Base-by-base conservation (phyloP, 1,140 invertebrate genomes). In the Marisa cornuarietis region DNA sequence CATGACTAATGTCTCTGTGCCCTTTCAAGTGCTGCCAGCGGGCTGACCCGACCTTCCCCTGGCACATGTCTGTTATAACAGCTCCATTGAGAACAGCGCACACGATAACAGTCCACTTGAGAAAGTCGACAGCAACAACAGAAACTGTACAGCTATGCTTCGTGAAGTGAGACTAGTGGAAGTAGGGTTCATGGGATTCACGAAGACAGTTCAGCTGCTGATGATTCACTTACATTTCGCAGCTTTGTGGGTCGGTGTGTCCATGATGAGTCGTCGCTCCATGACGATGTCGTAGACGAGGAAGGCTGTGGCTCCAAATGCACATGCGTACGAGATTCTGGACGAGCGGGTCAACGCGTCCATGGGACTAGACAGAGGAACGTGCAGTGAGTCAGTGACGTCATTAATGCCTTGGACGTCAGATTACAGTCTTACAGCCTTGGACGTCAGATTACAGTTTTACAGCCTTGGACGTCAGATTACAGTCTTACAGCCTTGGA, bases 271-370 rank as follows among this genome's bases (percentile, higher is more conserved):
- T 24, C 77, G 79, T 24, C 76, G 76, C 42, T 81, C 61, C 22
- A 76, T 42, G 22, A 83, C 26, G 49, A 83, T 79, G 49, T 63
- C 26, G 58, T 79, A 79, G 31, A 83, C 76, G 16, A 81, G 72
- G 68, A 76, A 76, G 20, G 76, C 69, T 49, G 77, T 83, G 13
- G 79, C 79, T 11, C 82, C 82, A 26, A 79, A 83, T n/a, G 79
- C 79, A 26, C 76, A 78, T 22, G 76, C 76, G 54, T 81, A 83
- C 8, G 82, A 83, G n/a, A 83, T 71, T 10, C 76, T 81, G 58
- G 82, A 63, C 31, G 79, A 78, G 54, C 77, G 58, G 1, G 82
- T 83, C 49, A 83, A 18, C 7, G 79, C 65, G 49, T 83, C 82
- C 82, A 83, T 83, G 22, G 82, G 82, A 66, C 82, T 83, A 26